Percentiles rank a stretch among this genome's conserved stretches.
Evolutionary conservation across 2,797 vertebrate genomes (phyloP).

Genomic region (Sciaenops ocellatus): DNA sequence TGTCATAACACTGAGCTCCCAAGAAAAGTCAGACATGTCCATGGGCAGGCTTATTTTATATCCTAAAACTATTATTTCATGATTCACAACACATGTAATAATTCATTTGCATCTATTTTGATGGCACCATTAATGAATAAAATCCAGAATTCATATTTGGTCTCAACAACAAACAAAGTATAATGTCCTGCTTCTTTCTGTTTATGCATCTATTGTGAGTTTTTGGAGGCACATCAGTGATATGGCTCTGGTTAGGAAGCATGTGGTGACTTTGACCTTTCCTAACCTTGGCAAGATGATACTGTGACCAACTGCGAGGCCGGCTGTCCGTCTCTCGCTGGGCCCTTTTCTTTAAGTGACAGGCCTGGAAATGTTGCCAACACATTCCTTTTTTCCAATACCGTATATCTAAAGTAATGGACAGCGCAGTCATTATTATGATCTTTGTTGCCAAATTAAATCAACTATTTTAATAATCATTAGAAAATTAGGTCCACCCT

Average conservation of each 20-base stretch:
- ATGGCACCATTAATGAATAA: neutral
- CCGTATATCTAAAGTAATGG: conserved; percentile 13
- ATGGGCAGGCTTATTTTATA: neutral
- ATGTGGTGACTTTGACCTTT: conserved; percentile 83
- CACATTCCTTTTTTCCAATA: conserved; percentile 14
- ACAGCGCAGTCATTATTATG: neutral
- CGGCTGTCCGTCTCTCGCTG: conserved; percentile 79
- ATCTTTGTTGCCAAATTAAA: conserved; percentile 13
- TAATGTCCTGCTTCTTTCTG: conserved; percentile 10
- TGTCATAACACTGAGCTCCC: conserved; percentile 40
- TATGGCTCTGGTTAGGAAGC: conserved; percentile 60
- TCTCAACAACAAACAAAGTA: conserved; percentile 20
- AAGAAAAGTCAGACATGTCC: conserved; percentile 32
- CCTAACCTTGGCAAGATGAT: conserved; percentile 74
- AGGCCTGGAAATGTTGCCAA: conserved; percentile 54
- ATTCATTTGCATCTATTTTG: conserved; percentile 10
- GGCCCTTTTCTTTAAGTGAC: conserved; percentile 60
- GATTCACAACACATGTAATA: conserved; percentile 26
- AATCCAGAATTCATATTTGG: conserved; percentile 21
- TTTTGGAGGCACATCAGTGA: conserved; percentile 64
- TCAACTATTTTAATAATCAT: neutral
- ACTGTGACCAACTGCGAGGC: conserved; percentile 80
- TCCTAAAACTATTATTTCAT: conserved; percentile 34
- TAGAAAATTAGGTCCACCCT: conserved; percentile 1
- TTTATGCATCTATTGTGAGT: conserved; percentile 33